Evolutionary conservation across 2,888 invertebrate genomes (phyloP), one percentile per base, ranked within the genome.

Genomic region (Baronia brevicornis): DNA sequence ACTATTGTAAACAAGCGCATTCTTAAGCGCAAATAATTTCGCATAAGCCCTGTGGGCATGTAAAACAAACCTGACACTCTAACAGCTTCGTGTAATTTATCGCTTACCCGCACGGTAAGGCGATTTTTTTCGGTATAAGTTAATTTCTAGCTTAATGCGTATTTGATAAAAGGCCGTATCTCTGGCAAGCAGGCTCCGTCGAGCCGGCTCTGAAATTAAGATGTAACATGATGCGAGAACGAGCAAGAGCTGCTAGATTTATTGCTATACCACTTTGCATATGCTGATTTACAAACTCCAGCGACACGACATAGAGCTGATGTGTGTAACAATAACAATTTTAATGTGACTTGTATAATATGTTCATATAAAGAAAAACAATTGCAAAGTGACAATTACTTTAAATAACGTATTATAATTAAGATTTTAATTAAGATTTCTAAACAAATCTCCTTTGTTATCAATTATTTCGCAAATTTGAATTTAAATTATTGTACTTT

Each of bases 211-310:
- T 79, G 80, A 85, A 85, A 85, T 85, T 85, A 85, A 85, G 85
- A 85, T 85, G 85, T 85, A 85, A 85, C 85, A 85, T 84, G 85
- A 85, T 85, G 85, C 85, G 84, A 82, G 84, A 85, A 85, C 85
- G 85, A 84, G 84, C 84, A 80, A 84, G 82, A 80, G 72, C 84
- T 63, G 70, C 72, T 75, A 84, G 85, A 85, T 85, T 85, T 85
- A 85, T 85, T 82, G 75, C 84, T 78, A 75, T 80, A 80, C 84
- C 84, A 84, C 84, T 85, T 85, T 85, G 84, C 84, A 84, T 84
- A 84, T 84, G 85, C 85, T 85, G 85, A 85, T 85, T 85, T 85
- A 85, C 84, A 84, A 84, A 84, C 80, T 74, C 70, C 62, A 51
- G 43, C 63, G 64, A 58, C 41, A 49, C 59, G 26, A 43, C 49